A percentile compares a stretch with the other conserved stretches of the same genome.
Evolutionary conservation across 2,113 vertebrate genomes (phyloP).

Genomic region (Sorex araneus): DNA sequence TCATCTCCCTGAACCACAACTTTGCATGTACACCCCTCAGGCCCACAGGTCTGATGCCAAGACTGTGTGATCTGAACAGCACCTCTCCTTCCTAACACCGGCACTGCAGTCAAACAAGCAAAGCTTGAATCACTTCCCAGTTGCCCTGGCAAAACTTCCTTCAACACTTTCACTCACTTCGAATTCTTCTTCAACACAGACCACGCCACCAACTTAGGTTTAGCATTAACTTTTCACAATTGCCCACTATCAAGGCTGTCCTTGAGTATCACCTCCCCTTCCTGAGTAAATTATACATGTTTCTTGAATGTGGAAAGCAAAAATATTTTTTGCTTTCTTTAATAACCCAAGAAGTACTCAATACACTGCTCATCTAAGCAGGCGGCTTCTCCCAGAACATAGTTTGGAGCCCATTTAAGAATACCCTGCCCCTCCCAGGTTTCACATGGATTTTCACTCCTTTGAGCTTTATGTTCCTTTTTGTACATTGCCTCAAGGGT

Average conservation of each 20-base stretch:
- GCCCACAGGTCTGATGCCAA: background rate
- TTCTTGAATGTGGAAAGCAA: background rate
- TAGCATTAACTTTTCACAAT: background rate
- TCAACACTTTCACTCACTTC: background rate
- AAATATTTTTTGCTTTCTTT: background rate
- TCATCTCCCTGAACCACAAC: background rate
- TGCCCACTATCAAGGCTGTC: background rate
- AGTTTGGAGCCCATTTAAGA: background rate
- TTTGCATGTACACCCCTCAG: background rate
- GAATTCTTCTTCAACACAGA: background rate
- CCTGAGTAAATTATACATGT: background rate
- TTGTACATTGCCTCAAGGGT: background rate
- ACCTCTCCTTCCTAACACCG: background rate
- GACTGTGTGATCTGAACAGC: background rate
- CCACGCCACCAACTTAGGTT: background rate
- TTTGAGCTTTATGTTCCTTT: background rate
- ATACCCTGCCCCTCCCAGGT: background rate
- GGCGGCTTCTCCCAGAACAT: background rate
- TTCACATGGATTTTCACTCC: background rate
- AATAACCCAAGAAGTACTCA: background rate
- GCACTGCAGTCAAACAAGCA: background rate
- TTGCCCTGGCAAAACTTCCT: conserved; percentile 21
- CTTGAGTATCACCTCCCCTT: background rate
- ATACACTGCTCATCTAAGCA: background rate
- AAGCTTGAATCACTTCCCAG: background rate